phyloP scores from a whole-genome alignment of 2,113 vertebrate genomes.

The Megaleporinus macrocephalus region DNA sequence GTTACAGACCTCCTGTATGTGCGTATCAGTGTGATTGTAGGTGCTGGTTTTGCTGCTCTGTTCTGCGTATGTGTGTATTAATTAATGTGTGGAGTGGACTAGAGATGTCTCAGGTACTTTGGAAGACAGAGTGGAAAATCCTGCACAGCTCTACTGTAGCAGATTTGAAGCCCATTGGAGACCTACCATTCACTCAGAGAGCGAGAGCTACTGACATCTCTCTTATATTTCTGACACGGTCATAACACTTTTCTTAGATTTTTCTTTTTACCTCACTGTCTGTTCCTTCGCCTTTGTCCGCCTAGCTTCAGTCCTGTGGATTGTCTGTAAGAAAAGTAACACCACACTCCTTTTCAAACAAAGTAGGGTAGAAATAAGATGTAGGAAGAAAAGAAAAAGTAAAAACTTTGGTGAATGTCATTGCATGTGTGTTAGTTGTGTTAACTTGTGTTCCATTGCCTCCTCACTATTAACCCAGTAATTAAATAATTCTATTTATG shows the following conservation, averaged over 20 bases:
- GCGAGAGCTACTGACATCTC: constrained; percentile 41
- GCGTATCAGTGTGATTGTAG: neutral
- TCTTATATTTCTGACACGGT: constrained; percentile 26
- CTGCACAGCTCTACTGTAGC: constrained; percentile 65
- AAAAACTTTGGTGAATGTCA: too few relatives aligned
- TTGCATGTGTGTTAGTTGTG: too few relatives aligned
- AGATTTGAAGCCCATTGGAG: constrained; percentile 72
- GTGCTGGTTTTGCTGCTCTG: too few relatives aligned
- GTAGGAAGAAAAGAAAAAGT: too few relatives aligned
- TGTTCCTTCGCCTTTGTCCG: neutral
- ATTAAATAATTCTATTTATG: too few relatives aligned
- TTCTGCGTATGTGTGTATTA: neutral
- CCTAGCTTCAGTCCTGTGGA: neutral
- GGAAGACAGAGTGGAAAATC: constrained; percentile 70
- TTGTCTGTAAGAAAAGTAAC: neutral
- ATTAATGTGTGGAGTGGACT: constrained; percentile 43
- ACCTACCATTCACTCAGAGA: constrained; percentile 61
- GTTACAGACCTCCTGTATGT: neutral
- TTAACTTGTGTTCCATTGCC: too few relatives aligned
- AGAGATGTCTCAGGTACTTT: constrained; percentile 59
- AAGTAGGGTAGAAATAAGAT: too few relatives aligned
- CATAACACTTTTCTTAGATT: neutral
- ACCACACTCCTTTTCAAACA: too few relatives aligned
- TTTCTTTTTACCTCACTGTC: neutral
- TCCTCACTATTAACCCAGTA: too few relatives aligned